A percentile compares a stretch with the other conserved stretches of the same genome.
Conservation (phyloP, 2,797 vertebrate genomes). For the Carduelis carduelis region DNA sequence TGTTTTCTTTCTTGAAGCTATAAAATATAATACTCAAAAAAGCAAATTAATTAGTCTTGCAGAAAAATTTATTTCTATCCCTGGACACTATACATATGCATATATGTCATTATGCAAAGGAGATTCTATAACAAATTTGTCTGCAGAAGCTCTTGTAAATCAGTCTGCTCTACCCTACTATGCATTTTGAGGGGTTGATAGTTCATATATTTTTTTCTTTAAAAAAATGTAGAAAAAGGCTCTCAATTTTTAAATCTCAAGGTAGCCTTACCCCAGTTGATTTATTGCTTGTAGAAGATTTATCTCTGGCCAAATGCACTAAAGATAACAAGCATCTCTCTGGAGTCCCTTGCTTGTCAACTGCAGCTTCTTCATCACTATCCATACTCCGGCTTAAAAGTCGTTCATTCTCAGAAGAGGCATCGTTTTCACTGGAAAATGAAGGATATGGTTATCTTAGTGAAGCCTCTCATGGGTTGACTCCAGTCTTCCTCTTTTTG, state of each 20-base stretch:
- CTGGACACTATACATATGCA: not conserved
- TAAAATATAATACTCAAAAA: not conserved
- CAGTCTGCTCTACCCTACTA: not conserved
- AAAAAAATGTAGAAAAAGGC: not conserved
- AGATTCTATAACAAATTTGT: not conserved
- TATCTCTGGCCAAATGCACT: constrained; percentile 88
- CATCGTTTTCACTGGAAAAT: constrained; percentile 90
- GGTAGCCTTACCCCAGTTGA: constrained; percentile 84
- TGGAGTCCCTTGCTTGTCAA: constrained; percentile 87
- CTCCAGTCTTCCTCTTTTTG: not conserved
- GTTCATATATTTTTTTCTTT: not conserved
- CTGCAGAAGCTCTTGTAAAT: not conserved
- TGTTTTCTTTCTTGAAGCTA: not conserved
- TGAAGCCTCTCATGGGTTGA: not conserved
- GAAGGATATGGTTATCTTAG: not conserved
- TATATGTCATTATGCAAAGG: not conserved
- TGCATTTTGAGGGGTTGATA: not conserved
- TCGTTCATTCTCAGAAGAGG: constrained; percentile 96
- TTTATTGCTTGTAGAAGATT: constrained; percentile 79
- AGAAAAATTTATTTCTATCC: not conserved
- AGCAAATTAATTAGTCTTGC: not conserved
- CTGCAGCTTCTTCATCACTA: constrained; percentile 92
- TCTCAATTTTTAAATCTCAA: not conserved
- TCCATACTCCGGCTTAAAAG: constrained; percentile 95
- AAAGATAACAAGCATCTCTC: constrained; percentile 92